phyloP scores from a whole-genome alignment of 2,888 invertebrate genomes.

The Meiosimyza decipiens region DNA sequence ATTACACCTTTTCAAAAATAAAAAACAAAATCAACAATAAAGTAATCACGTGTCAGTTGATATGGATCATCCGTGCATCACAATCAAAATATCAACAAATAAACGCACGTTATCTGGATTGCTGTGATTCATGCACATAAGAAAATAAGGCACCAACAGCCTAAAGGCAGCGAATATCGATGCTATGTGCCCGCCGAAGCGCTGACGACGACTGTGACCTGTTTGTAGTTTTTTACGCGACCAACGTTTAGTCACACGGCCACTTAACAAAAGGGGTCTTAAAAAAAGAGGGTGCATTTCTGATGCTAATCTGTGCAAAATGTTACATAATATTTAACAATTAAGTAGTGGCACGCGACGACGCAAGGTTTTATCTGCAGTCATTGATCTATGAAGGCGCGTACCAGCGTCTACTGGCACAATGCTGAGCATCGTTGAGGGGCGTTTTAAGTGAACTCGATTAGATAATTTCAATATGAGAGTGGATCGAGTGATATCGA shows the following conservation, averaged over 20 bases:
- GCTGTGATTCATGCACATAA: neutral
- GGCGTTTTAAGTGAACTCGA: slow-evolving; percentile 17
- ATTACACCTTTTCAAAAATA: slow-evolving; percentile 51
- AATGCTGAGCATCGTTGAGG: neutral
- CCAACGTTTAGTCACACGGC: slow-evolving; percentile 33
- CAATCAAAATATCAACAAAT: slow-evolving; percentile 59
- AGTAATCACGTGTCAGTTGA: slow-evolving; percentile 54
- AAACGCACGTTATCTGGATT: slow-evolving; percentile 9
- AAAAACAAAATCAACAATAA: slow-evolving; percentile 26
- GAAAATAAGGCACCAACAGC: too few species aligned
- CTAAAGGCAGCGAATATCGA: neutral
- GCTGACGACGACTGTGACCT: slow-evolving; percentile 34
- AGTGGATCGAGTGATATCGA: slow-evolving; percentile 16
- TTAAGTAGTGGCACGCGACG: slow-evolving; percentile 64
- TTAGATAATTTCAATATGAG: slow-evolving; percentile 8
- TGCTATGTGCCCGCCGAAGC: neutral
- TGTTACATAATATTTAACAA: slow-evolving; percentile 66
- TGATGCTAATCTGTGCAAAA: slow-evolving; percentile 63
- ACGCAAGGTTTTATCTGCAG: slow-evolving; percentile 20
- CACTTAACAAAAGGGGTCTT: slow-evolving; percentile 40
- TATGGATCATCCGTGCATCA: slow-evolving; percentile 58
- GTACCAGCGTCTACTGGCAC: neutral
- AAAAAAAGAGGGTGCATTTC: slow-evolving; percentile 30
- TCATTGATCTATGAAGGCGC: neutral
- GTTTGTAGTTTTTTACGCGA: slow-evolving; percentile 35